phyloP scores from a whole-genome alignment of 2,113 vertebrate genomes.

The Patagioenas fasciata region DNA sequence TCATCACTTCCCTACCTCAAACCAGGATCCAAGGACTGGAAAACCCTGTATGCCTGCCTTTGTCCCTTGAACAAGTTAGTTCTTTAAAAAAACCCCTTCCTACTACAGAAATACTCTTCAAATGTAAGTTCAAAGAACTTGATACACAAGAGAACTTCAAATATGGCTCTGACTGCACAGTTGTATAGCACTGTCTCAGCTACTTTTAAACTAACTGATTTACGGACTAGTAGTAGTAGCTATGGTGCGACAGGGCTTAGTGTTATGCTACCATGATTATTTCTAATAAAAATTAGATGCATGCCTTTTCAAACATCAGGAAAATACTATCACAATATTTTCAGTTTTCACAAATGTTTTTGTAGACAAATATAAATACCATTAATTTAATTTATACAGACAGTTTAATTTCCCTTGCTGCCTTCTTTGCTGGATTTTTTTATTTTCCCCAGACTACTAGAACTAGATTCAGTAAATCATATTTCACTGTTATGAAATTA shows the following conservation, averaged over 20 bases:
- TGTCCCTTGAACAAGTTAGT: background rate
- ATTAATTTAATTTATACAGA: background rate
- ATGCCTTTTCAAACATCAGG: background rate
- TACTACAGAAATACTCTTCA: background rate
- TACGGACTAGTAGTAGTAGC: background rate
- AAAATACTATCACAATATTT: background rate
- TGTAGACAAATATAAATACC: background rate
- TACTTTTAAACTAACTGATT: background rate
- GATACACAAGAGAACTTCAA: background rate
- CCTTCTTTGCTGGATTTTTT: background rate
- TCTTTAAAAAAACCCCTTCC: background rate
- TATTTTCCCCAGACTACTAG: background rate
- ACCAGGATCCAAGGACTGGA: background rate
- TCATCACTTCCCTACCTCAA: background rate
- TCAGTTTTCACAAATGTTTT: background rate
- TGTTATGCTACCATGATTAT: background rate
- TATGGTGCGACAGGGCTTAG: background rate
- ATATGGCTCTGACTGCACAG: background rate
- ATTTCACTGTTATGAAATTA: background rate
- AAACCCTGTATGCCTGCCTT: background rate
- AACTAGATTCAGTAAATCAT: background rate
- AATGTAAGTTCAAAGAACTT: background rate
- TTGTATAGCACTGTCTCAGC: background rate
- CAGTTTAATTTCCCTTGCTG: background rate
- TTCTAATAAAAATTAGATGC: background rate